phyloP scores from a whole-genome alignment of 2,888 invertebrate species.

The Petrophora chlorosata region DNA sequence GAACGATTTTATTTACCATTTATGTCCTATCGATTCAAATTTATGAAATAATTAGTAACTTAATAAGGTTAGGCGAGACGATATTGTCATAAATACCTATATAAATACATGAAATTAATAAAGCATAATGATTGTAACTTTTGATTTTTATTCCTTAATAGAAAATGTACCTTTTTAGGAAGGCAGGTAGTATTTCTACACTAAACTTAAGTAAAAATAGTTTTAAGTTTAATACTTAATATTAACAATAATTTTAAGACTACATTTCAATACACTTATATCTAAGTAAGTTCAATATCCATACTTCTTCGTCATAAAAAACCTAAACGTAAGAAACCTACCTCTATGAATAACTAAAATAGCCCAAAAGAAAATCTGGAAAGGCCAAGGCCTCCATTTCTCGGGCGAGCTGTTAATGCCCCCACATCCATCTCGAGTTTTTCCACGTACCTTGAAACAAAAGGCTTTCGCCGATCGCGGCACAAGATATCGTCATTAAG shows the following conservation, averaged over 20 bases:
- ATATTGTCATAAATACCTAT: constrained; percentile 83
- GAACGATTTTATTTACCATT: constrained; percentile 77
- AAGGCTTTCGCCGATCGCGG: constrained; percentile 53
- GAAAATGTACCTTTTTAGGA: too few relatives aligned
- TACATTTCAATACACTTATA: too few relatives aligned
- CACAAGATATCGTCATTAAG: constrained; percentile 64
- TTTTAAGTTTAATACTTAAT: too few relatives aligned
- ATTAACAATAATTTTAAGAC: too few relatives aligned
- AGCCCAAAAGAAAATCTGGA: constrained; percentile 19
- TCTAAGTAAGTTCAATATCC: too few relatives aligned
- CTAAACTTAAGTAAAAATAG: too few relatives aligned
- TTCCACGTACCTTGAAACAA: constrained; percentile 42
- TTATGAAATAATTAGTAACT: constrained; percentile 83
- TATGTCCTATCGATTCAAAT: constrained; percentile 81
- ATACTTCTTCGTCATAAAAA: too few relatives aligned
- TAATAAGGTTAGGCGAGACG: constrained; percentile 84
- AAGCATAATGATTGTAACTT: constrained; percentile 83
- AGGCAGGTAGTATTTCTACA: too few relatives aligned
- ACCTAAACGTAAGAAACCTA: neutral
- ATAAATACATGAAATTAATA: constrained; percentile 85
- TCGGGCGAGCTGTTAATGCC: constrained; percentile 28
- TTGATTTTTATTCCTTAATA: constrained; percentile 77
- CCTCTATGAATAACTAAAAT: constrained; percentile 5
- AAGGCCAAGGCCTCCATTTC: constrained; percentile 22
- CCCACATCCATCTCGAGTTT: constrained; percentile 30